Base-by-base conservation (phyloP, 2,888 invertebrate species). In the Orchesella flavescens region DNA sequence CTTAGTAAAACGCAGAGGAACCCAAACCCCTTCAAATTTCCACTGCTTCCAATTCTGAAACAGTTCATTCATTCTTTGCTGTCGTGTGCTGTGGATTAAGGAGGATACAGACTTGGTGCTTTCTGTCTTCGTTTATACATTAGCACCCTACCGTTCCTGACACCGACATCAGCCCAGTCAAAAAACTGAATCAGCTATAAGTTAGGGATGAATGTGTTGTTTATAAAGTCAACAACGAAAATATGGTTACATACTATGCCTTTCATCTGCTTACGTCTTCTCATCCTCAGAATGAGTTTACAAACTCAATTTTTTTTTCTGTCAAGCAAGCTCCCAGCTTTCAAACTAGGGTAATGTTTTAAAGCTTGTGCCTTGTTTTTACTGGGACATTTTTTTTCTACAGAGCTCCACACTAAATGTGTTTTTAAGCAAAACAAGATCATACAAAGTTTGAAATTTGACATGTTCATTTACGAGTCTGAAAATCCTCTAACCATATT, bases 371-470 rank as follows among this genome's bases (percentile, higher is more conserved):
- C 78, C 78, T 69, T 69, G 53, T 78, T 78, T 78, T 71, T 69
- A 34, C 44, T 57, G 68, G 68, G 69, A 59, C 68, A 68, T 10
- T 77, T 76, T 63, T 74, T 66, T 46, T 55, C 65, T 17, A 23
- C 61, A 17, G 12, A 24, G 63, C 44, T 34, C 15, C 23, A 24
- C 17, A 49, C 69, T 71, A 78, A 78, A 78, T 78, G 63, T 71
- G 78, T 78, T 71, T 69, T 77, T 34, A 69, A 63, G 71, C 61
- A 78, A 71, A 71, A 78, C 78, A 71, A 78, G 69, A 61, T 59
- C 24, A 24, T 61, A 61, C 61, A 61, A 61, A 24, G 61, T 61
- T 9, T 61, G 19, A 57, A 57, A 17, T 57, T 19, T 57, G 19
- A 34, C 34, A 4, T 34, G 17, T 57, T 57, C 57, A 5, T 57